These are phyloP conservation scores for Phalloptychus januarius DNA, from an alignment of 2,797 vertebrate genomes.

Conservation along the genomic window DNA sequence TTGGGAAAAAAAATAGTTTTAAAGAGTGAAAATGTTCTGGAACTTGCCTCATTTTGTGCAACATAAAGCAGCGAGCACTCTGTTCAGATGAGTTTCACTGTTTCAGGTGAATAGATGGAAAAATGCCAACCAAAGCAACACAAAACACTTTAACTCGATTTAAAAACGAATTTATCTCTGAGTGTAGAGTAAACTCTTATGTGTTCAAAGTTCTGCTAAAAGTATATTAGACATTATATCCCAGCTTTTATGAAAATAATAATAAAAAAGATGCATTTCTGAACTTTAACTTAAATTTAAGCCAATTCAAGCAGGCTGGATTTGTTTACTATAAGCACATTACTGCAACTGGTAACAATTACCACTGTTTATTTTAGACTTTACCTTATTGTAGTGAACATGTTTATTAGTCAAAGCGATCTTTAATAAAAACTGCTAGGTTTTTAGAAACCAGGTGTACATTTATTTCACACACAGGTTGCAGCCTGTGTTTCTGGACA, in stretches of 20 bases:
- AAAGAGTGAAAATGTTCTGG: slow-evolving; percentile 17
- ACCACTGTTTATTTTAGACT: neutral
- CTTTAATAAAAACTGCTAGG: neutral
- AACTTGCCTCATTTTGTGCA: slow-evolving; percentile 8
- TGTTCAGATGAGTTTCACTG: slow-evolving; percentile 26
- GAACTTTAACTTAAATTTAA: neutral
- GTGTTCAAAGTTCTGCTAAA: neutral
- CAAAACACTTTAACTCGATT: neutral
- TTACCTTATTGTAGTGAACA: neutral
- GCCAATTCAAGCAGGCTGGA: neutral
- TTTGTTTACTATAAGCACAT: neutral
- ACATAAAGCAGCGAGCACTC: slow-evolving; percentile 1
- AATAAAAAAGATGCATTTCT: neutral
- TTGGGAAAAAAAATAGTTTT: neutral
- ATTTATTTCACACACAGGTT: slow-evolving; percentile 27
- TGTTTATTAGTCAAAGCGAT: neutral
- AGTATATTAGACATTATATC: neutral
- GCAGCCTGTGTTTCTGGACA: slow-evolving; percentile 35
- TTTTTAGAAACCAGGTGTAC: neutral
- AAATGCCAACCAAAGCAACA: neutral
- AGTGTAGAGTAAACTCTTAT: neutral
- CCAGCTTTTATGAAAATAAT: neutral
- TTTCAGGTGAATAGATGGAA: slow-evolving; percentile 10
- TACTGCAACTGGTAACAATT: neutral
- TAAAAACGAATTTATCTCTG: neutral